A percentile compares a stretch with the other conserved stretches of the same genome.
phyloP scores from a whole-genome alignment of 1,140 invertebrate genomes.

The Coptotermes formosanus region DNA sequence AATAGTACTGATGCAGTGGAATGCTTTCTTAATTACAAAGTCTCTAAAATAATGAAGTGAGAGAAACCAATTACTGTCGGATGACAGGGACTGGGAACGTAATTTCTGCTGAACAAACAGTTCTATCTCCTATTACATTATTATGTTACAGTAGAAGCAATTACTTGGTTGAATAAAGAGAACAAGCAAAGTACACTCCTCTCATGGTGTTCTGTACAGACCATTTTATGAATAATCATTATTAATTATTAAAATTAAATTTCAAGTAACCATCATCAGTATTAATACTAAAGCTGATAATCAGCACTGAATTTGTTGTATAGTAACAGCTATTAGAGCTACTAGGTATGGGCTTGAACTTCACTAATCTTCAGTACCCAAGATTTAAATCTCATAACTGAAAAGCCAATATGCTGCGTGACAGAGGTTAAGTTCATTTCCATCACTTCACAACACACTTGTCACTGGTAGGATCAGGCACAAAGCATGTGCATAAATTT shows the following conservation, averaged over 20 bases:
- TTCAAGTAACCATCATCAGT: background rate
- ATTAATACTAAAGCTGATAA: too few species aligned
- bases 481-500: too few species aligned
- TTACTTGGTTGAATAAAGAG: background rate
- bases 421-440: too few species aligned
- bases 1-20: constrained; percentile 17
- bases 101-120: constrained; percentile 23
- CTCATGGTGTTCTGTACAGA: background rate
- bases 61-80: constrained; percentile 24
- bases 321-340: too few species aligned
- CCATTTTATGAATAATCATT: background rate
- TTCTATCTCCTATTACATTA: constrained; percentile 13
- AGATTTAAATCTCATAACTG: too few species aligned
- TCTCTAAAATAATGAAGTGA: constrained; percentile 24
- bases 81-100: background rate
- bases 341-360: too few species aligned
- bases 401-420: too few species aligned
- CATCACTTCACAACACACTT: too few species aligned
- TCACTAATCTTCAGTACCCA: too few species aligned
- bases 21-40: constrained; percentile 22
- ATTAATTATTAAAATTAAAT: background rate
- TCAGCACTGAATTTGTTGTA: too few species aligned
- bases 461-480: too few species aligned
- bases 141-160: constrained; percentile 17
- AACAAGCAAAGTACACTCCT: background rate